Percentiles rank a stretch among this genome's conserved stretches.
Evolutionary conservation across 2,113 vertebrate species (phyloP).

Genomic region (Sus scrofa): DNA sequence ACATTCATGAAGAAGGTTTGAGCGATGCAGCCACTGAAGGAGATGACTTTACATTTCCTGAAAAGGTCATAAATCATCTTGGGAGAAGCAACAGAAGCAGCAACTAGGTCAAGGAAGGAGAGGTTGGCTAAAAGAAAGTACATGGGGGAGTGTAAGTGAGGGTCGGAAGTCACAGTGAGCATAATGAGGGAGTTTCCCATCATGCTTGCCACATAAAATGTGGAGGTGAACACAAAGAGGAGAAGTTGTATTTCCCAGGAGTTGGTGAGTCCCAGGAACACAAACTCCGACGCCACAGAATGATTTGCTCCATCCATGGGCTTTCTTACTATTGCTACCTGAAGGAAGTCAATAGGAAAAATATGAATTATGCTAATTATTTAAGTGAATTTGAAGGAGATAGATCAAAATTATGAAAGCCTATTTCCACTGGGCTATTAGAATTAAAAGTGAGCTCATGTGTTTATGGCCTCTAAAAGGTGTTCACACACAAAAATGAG

Average conservation of each 20-base stretch:
- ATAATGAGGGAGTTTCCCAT: constrained; percentile 68
- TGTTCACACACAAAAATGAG: neutral
- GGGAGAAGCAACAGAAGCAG: too few species aligned
- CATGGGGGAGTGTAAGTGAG: constrained; percentile 36
- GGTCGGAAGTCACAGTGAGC: constrained; percentile 59
- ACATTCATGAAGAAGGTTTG: too few species aligned
- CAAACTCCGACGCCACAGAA: neutral
- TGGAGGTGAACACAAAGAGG: too few species aligned
- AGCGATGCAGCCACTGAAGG: too few species aligned
- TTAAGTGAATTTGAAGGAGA: neutral
- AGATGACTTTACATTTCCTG: too few species aligned
- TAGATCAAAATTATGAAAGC: neutral
- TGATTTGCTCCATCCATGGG: constrained; percentile 55
- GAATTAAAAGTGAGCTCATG: neutral
- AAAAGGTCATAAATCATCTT: too few species aligned
- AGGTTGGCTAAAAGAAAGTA: too few species aligned
- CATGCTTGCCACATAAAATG: constrained; percentile 57
- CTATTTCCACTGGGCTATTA: neutral
- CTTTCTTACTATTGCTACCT: neutral
- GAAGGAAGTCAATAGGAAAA: neutral
- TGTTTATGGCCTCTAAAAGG: neutral
- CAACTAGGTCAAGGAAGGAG: too few species aligned
- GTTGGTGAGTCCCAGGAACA: too few species aligned
- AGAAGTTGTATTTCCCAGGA: too few species aligned
- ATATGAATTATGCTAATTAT: neutral